Evolutionary conservation across 2,797 vertebrate species (phyloP).

Genomic region (Fundulus diaphanus): DNA sequence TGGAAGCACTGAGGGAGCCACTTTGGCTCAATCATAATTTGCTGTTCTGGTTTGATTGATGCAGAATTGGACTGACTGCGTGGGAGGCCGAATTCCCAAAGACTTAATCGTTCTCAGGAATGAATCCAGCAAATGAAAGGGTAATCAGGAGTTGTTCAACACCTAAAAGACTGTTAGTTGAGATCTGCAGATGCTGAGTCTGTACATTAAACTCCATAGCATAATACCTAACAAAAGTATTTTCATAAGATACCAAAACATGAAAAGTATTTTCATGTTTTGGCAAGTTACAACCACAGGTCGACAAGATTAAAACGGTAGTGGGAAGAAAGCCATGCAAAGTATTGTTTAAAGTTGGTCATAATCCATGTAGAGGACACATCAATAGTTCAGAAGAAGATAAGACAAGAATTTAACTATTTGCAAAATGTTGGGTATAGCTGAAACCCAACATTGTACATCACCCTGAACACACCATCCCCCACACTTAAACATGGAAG

Average conservation of each 20-base stretch:
- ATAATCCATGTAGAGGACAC: neutral
- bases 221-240: neutral
- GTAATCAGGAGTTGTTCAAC: constrained; percentile 26
- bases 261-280: neutral
- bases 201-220: neutral
- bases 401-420: no score
- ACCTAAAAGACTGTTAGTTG: neutral
- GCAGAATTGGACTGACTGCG: constrained; percentile 1
- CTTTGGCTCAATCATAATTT: constrained; percentile 28
- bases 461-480: no score
- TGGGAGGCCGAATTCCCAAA: constrained; percentile 51
- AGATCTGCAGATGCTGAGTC: neutral
- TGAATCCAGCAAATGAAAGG: constrained; percentile 19
- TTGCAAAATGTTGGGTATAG: no score
- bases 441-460: no score
- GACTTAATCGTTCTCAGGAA: neutral
- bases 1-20: constrained; percentile 24
- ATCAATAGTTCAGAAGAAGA: no score
- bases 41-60: constrained; percentile 33
- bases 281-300: neutral
- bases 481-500: no score
- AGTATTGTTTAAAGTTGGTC: neutral
- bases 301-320: neutral
- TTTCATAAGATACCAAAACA: no score
- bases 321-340: neutral